phyloP scores from a whole-genome alignment of 2,888 invertebrate genomes.

The Chrysotoxum bicinctum region DNA sequence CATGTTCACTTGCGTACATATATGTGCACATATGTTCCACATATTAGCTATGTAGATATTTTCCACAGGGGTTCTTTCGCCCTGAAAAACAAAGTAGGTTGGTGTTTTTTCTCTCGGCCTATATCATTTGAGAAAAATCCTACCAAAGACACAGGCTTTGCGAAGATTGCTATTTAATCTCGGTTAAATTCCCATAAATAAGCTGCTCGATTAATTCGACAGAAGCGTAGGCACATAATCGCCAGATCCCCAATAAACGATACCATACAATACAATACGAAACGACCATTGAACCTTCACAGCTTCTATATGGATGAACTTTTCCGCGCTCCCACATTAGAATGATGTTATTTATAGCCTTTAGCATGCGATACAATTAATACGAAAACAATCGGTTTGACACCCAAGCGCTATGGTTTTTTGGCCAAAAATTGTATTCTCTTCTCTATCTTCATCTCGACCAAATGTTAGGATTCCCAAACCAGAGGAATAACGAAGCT shows the following conservation, averaged over 20 bases:
- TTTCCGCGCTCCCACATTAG: conserved; percentile 32
- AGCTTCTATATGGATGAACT: conserved; percentile 29
- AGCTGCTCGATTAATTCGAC: conserved; percentile 24
- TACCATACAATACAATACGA: conserved; percentile 15
- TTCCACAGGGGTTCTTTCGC: neutral
- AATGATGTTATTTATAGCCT: conserved; percentile 34
- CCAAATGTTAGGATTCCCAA: conserved; percentile 51
- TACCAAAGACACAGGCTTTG: neutral
- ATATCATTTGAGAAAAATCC: neutral
- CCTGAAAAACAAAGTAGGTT: neutral
- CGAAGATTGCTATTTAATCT: conserved; percentile 19
- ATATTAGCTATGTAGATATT: neutral
- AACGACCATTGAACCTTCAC: conserved; percentile 17
- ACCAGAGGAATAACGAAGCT: neutral
- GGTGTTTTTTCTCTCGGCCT: neutral
- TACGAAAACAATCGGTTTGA: conserved; percentile 37
- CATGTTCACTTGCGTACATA: neutral
- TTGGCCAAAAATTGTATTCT: conserved; percentile 15
- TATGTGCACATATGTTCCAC: neutral
- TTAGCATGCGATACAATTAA: conserved; percentile 39
- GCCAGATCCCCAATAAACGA: conserved; percentile 13
- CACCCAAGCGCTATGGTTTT: conserved; percentile 33
- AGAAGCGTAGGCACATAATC: conserved; percentile 15
- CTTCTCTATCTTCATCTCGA: neutral
- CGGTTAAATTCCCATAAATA: conserved; percentile 30